phyloP scores from a whole-genome alignment of 2,888 invertebrate species.

The Elegia similella region DNA sequence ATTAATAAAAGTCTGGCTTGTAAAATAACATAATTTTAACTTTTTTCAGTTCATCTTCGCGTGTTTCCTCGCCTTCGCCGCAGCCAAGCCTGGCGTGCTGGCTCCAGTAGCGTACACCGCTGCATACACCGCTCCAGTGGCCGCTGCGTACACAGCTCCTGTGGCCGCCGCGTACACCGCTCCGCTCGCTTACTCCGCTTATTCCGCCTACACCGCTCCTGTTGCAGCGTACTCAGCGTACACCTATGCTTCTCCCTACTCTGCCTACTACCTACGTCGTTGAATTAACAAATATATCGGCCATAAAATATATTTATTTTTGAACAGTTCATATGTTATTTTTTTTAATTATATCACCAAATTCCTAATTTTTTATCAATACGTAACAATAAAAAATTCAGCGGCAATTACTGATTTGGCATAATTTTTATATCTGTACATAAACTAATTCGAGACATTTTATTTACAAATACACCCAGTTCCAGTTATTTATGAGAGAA shows the following conservation, averaged over 20 bases:
- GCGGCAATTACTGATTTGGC: no score
- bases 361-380: no score
- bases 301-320: neutral
- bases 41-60: slow-evolving; percentile 55
- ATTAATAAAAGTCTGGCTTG: no score
- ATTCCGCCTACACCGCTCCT: slow-evolving; percentile 48
- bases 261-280: slow-evolving; percentile 35
- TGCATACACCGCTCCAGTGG: slow-evolving; percentile 51
- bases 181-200: slow-evolving; percentile 56
- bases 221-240: slow-evolving; percentile 35
- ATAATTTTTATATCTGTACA: no score
- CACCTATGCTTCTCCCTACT: slow-evolving; percentile 24
- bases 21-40: neutral
- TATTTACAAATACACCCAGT: no score
- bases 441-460: no score
- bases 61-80: slow-evolving; percentile 56
- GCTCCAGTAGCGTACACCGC: slow-evolving; percentile 41
- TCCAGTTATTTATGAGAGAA: no score
- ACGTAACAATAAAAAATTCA: no score
- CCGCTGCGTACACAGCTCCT: slow-evolving; percentile 51
- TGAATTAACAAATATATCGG: slow-evolving; percentile 18
- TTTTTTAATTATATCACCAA: neutral
- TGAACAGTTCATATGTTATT: neutral
- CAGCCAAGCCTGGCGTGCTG: slow-evolving; percentile 51
- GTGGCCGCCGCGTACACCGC: slow-evolving; percentile 68